Percentiles rank a stretch among this genome's conserved stretches.
phyloP scores from a whole-genome alignment of 2,888 invertebrate species.

The Thera britannica region DNA sequence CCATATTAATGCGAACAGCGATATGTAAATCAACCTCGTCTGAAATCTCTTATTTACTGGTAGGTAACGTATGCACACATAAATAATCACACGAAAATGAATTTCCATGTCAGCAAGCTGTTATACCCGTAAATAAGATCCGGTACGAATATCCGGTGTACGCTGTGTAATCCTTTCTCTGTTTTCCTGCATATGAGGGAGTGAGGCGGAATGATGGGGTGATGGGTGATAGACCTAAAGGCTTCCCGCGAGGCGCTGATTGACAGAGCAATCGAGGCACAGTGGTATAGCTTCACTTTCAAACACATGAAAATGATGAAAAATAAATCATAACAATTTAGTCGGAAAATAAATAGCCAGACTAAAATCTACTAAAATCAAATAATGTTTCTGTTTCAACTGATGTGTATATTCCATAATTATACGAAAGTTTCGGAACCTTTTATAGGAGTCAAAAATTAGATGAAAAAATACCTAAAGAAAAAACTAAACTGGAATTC shows the following conservation, averaged over 20 bases:
- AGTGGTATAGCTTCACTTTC: conserved; percentile 32
- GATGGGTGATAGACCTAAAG: conserved; percentile 62
- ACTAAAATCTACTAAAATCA: too few relatives aligned
- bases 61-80: conserved; percentile 48
- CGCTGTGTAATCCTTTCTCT: conserved; percentile 45
- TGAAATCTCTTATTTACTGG: conserved; percentile 18
- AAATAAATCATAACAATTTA: neutral
- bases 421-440: too few relatives aligned
- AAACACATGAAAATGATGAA: neutral
- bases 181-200: conserved; percentile 41
- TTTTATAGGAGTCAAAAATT: too few relatives aligned
- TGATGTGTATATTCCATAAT: too few relatives aligned
- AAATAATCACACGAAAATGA: conserved; percentile 72
- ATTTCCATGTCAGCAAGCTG: conserved; percentile 65
- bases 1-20: conserved; percentile 4
- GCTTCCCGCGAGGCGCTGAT: conserved; percentile 64
- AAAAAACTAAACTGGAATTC: too few relatives aligned
- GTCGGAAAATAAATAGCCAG: neutral
- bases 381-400: too few relatives aligned
- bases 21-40: conserved; percentile 7
- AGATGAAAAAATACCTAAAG: too few relatives aligned
- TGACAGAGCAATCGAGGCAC: conserved; percentile 72
- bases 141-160: conserved; percentile 72
- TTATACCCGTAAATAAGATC: conserved; percentile 75
- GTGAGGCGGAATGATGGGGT: conserved; percentile 47